phyloP scores from a whole-genome alignment of 2,797 vertebrate species.

The Spea hammondii region DNA sequence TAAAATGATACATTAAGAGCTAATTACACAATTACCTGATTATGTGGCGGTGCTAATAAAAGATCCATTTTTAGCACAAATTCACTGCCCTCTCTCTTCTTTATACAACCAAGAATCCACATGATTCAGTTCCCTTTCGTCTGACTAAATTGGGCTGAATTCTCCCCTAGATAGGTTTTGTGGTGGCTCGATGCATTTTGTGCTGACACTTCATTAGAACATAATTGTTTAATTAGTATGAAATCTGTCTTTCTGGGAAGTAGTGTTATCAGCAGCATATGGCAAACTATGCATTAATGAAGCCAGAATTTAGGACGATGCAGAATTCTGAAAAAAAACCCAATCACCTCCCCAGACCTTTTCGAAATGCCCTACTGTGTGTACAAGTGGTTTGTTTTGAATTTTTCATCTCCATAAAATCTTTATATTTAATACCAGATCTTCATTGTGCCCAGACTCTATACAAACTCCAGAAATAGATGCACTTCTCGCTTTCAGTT shows the following conservation, averaged over 20 bases:
- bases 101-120: constrained; percentile 39
- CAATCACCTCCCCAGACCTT: constrained; percentile 33
- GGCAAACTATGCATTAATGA: constrained; percentile 50
- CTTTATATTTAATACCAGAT: not conserved
- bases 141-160: constrained; percentile 46
- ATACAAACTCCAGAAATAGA: not conserved
- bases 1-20: constrained; percentile 42
- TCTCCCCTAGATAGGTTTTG: constrained; percentile 48
- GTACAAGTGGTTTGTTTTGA: constrained; percentile 8
- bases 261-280: constrained; percentile 50
- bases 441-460: too few relatives aligned
- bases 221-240: constrained; percentile 53
- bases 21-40: constrained; percentile 47
- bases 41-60: constrained; percentile 44
- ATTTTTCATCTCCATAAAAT: constrained; percentile 27
- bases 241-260: constrained; percentile 52
- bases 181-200: constrained; percentile 40
- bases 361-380: constrained; percentile 28
- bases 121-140: constrained; percentile 40
- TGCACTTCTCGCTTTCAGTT: too few relatives aligned
- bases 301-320: constrained; percentile 46
- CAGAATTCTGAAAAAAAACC: constrained; percentile 30
- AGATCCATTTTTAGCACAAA: constrained; percentile 47
- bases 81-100: constrained; percentile 28
- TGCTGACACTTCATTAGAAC: constrained; percentile 51